Conservation (phyloP, 2,113 vertebrate species). For the Chelonoidis abingdonii region DNA sequence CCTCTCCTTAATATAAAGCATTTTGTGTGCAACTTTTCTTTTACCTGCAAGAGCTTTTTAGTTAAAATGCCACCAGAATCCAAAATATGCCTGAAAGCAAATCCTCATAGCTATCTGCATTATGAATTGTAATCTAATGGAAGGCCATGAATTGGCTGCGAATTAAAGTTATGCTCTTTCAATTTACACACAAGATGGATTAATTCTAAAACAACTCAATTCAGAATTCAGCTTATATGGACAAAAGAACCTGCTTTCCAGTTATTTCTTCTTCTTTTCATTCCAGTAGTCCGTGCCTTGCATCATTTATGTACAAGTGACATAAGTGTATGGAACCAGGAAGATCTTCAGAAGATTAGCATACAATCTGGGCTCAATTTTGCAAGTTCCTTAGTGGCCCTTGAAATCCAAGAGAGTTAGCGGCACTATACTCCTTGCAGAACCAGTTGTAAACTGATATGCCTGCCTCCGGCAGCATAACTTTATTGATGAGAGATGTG, state of each 20-base stretch:
- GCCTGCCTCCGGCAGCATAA: neutral
- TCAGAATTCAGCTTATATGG: conserved; percentile 15
- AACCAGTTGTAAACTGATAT: neutral
- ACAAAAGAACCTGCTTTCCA: conserved; percentile 1
- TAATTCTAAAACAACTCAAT: conserved; percentile 25
- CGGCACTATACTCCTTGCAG: neutral
- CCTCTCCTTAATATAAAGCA: neutral
- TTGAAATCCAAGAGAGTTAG: neutral
- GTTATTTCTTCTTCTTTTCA: neutral
- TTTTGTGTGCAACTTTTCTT: neutral
- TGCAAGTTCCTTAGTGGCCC: accelerated
- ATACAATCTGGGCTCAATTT: neutral
- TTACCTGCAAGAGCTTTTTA: conserved; percentile 39
- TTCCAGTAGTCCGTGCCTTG: neutral
- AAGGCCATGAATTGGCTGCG: conserved; percentile 14
- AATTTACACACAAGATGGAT: neutral
- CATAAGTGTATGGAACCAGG: neutral
- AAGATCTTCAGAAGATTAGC: neutral
- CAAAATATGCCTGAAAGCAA: conserved; percentile 8
- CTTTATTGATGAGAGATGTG: neutral
- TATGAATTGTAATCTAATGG: neutral
- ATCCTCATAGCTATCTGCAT: neutral
- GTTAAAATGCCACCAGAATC: neutral
- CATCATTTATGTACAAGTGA: neutral
- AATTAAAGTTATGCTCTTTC: conserved; percentile 41